Base-by-base conservation (phyloP, 2,888 invertebrate species). In the Drosophila nr. perissopoda region DNA sequence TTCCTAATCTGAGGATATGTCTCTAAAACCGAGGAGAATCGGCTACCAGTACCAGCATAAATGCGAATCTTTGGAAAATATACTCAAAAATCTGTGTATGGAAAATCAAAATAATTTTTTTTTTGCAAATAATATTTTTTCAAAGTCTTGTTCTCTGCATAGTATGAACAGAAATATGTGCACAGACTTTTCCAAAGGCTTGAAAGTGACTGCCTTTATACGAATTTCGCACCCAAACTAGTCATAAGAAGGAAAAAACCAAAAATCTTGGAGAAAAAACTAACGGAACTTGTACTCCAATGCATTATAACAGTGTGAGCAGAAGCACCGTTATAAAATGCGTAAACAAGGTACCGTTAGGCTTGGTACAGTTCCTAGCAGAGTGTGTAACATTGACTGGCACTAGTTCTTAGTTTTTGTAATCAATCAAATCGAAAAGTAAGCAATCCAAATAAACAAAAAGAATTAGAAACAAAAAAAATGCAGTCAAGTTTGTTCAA, bases 401-500 rank as follows among this genome's bases (percentile, higher is more conserved):
- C 16, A 25, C 25, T 16, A 25, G 25, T 45, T 25, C 45, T 45
- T 45, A 7, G 45, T 4, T 1, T 8, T 8, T 2, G 2, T 7
- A 8, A 16, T 1, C 45, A 25, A 45, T 8, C 25, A 16, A n/a
- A 25, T 1, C 7, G n/a, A 13, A 25, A 45, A 42, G 21, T 21
- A 42, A 42, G 5, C 5, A 42, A 42, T 21, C 21, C 21, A 33
- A 33, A 13, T 13, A 16, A 5, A 16, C 16, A 25, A 48, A 29
- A 18, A 48, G 13, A 18, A 29, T 16, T 13, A 6, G 3, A 11
- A 18, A 4, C n/a, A 18, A 31, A 40, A 31, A 27, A n/a, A 62
- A 40, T 18, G 34, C 65, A 52, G 52, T 52, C 36, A 52, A 65
- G 42, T 42, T 53, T 33, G 48, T 38, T 66, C 25, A 51, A 38